phyloP scores from a whole-genome alignment of 2,113 vertebrate species.

The Suncus etruscus region DNA sequence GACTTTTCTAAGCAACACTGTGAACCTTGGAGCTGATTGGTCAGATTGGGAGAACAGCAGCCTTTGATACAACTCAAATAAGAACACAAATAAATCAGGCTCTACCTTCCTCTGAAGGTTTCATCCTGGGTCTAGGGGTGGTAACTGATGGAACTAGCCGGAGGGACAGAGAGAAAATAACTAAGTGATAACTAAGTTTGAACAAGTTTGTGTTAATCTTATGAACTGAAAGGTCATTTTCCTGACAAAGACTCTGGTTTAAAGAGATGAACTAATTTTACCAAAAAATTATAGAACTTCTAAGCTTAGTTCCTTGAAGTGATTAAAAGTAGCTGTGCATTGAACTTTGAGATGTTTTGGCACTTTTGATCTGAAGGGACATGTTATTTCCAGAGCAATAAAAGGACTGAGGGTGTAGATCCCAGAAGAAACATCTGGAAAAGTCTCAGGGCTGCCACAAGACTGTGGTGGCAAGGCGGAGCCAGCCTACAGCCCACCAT shows the following conservation, averaged over 20 bases:
- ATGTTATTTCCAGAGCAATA: slow-evolving; percentile 44
- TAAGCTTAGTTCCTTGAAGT: slow-evolving; percentile 56
- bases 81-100: background rate
- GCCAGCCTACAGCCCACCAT: background rate
- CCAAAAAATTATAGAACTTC: slow-evolving; percentile 12
- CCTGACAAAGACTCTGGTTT: slow-evolving; percentile 47
- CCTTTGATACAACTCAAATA: background rate
- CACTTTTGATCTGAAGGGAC: slow-evolving; percentile 27
- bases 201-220: background rate
- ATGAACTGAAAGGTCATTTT: slow-evolving; percentile 54
- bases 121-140: background rate
- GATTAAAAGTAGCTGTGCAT: slow-evolving; percentile 24
- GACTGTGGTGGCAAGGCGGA: background rate
- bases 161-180: slow-evolving; percentile 37
- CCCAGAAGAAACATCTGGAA: slow-evolving; percentile 31
- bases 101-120: slow-evolving; percentile 10
- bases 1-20: slow-evolving; percentile 39
- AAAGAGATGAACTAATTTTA: slow-evolving; percentile 41
- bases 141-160: slow-evolving; percentile 2
- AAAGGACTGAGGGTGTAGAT: slow-evolving; percentile 1
- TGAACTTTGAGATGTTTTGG: slow-evolving; percentile 22
- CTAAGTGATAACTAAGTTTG: slow-evolving; percentile 2
- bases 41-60: background rate
- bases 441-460: background rate
- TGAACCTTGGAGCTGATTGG: background rate